phyloP scores from a whole-genome alignment of 30 jellyfish, hydroid and myxozoan species.

The Aurelia coerulea region DNA sequence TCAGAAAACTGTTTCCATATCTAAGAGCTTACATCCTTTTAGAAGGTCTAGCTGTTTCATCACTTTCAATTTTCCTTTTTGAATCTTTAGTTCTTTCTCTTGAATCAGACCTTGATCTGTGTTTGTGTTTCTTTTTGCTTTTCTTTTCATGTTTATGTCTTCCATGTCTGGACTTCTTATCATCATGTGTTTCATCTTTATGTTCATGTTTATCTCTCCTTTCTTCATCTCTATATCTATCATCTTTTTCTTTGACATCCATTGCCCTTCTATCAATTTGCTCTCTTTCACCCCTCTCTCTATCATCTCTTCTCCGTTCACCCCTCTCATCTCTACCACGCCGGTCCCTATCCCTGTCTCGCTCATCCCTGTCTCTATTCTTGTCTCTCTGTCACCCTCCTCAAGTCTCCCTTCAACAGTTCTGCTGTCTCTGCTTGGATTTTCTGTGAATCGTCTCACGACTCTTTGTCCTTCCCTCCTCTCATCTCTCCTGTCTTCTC shows the following conservation, averaged over 20 bases:
- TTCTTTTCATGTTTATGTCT: conserved; percentile 58
- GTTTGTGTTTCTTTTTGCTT: conserved; percentile 60
- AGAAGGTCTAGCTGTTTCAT: background rate
- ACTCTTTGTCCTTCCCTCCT: conserved; percentile 4
- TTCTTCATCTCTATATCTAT: conserved; percentile 9
- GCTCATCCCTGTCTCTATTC: conserved; percentile 26
- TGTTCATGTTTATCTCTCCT: conserved; percentile 29
- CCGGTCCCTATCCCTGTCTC: background rate
- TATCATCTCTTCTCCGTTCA: conserved; percentile 60
- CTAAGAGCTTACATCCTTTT: conserved; percentile 36
- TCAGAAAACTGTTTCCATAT: no score
- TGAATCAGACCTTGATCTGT: conserved; percentile 61
- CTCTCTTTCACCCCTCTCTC: conserved; percentile 64
- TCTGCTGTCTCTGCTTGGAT: background rate
- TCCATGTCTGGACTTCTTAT: conserved; percentile 54
- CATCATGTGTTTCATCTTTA: background rate
- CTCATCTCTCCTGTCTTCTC: conserved; percentile 45
- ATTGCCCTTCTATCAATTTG: conserved; percentile 4
- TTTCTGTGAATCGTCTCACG: no score
- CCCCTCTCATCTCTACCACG: conserved; percentile 17
- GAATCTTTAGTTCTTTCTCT: conserved; percentile 29
- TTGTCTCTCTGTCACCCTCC: background rate
- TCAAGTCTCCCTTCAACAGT: background rate
- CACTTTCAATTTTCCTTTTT: conserved; percentile 15
- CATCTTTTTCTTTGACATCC: conserved; percentile 17